Conservation (phyloP, 2,797 vertebrate species). For the Schizothorax lantsangensis region DNA sequence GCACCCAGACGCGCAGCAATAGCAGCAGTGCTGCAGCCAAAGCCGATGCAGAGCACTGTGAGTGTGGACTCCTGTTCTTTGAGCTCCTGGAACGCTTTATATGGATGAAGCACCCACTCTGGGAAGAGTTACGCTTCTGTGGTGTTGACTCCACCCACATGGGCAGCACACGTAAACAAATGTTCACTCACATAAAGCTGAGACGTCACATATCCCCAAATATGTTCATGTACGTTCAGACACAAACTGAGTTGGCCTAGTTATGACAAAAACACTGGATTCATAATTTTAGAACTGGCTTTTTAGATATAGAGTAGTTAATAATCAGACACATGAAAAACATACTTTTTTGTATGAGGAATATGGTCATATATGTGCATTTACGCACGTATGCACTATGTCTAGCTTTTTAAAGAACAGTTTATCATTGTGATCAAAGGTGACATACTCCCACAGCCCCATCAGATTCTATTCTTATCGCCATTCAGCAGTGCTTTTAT, state of each 20-base stretch:
- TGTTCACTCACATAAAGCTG: slow-evolving; percentile 23
- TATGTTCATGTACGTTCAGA: not conserved
- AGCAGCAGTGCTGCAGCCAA: slow-evolving; percentile 25
- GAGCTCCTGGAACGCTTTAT: slow-evolving; percentile 65
- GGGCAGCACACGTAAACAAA: slow-evolving; percentile 31
- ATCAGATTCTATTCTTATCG: slow-evolving; percentile 36
- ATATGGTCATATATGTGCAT: not conserved
- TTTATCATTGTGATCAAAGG: not conserved
- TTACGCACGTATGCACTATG: not conserved
- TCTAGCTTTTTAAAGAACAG: slow-evolving; percentile 1
- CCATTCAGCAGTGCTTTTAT: slow-evolving; percentile 8
- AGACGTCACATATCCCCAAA: not conserved
- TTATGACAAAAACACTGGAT: not conserved
- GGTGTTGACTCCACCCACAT: slow-evolving; percentile 38
- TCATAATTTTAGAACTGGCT: not conserved
- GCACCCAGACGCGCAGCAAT: slow-evolving; percentile 15
- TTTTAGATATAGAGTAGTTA: not conserved
- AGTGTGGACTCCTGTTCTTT: slow-evolving; percentile 57
- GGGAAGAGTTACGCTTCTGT: slow-evolving; percentile 43
- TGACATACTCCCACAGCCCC: not conserved
- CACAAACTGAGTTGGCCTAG: not conserved
- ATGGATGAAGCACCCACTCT: slow-evolving; percentile 47
- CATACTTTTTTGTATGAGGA: not conserved
- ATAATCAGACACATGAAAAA: not conserved
- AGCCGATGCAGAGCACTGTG: not conserved